Evolutionary conservation across 64 coral and sea anemone species (phyloP), one percentile per base, ranked within the genome.

Genomic region (Montipora foliosa): DNA sequence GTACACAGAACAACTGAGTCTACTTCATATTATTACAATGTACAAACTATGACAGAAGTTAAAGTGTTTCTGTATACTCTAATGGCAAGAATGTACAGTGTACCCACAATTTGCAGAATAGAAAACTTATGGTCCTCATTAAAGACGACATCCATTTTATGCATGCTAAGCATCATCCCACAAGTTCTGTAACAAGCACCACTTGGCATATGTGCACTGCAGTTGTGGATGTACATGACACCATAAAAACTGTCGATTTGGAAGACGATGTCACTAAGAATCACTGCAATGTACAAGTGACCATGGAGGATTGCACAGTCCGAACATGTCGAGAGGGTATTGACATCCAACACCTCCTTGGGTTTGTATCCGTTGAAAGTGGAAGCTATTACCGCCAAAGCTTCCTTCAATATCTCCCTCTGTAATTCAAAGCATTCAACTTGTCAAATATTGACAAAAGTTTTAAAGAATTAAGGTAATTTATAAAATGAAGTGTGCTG

Each of bases 151-250:
- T 37, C 29, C 87, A 89, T 13, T 88, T 88, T 53, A 88, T 88
- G 5, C 85, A 88, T 75, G 14, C 15, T 44, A 85, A 85, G 17
- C 61, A 85, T 3, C 44, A 64, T 68, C 82, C 82, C 24, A 68
- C 57, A 47, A 16, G 16, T 6, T 44, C n/a, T 7, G 47, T 45
- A 14, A 85, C 82, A 69, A 69, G 60, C 29, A 85, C 82, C 9
- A 8, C 62, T 15, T 37, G 29, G 29, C 29, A 37, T 37, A 37
- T 37, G 29, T 37, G 29, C 29, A 37, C 12, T 85, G 11, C 82
- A 85, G n/a, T 62, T 84, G 82, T 85, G 61, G 57, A 59, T 59
- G 57, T 59, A 59, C 57, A 59, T 59, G 57, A 59, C 57, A 59
- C 6, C 57, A 9, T 59, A 12, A 59, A 59, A 59, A 13, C 57